phyloP scores from a whole-genome alignment of 2,113 vertebrate genomes.

The Mesoclemmys tuberculata region DNA sequence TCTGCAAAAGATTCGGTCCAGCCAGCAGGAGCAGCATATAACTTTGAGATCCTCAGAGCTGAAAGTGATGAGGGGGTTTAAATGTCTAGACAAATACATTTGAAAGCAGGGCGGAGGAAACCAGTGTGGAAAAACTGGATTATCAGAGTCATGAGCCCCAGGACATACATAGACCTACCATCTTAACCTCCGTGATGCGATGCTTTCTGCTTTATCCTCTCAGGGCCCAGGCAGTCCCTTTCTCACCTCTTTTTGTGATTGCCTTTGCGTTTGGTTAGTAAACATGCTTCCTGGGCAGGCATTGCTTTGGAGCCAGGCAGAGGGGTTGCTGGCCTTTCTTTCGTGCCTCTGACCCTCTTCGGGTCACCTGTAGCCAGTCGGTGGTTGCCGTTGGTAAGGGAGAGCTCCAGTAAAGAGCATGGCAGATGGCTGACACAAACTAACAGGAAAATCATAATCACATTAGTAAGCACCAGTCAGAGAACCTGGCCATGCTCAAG shows the following conservation, averaged over 20 bases:
- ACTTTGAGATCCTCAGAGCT: not conserved
- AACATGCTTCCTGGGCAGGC: not conserved
- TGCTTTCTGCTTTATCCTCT: not conserved
- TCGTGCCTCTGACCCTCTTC: not conserved
- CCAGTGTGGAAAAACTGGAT: not conserved
- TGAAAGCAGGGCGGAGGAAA: not conserved
- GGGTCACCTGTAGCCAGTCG: not conserved
- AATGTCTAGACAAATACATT: not conserved
- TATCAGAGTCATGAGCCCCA: not conserved
- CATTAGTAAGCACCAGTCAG: not conserved
- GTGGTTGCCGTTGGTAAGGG: not conserved
- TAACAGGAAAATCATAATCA: not conserved
- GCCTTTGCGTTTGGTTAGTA: not conserved
- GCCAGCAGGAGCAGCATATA: not conserved
- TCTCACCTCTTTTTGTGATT: not conserved
- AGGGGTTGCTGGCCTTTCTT: not conserved
- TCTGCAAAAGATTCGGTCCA: no score
- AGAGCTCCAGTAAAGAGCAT: not conserved
- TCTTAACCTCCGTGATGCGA: no score
- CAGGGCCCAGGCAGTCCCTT: not conserved
- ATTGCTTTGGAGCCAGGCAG: not conserved
- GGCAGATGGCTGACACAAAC: not conserved
- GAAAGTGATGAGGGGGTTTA: not conserved
- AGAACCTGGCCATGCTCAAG: not conserved
- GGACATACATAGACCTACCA: not conserved